A percentile compares a stretch with the other conserved stretches of the same genome.
Conservation (phyloP, 2,888 invertebrate species). For the Gymnosoma rotundatum region DNA sequence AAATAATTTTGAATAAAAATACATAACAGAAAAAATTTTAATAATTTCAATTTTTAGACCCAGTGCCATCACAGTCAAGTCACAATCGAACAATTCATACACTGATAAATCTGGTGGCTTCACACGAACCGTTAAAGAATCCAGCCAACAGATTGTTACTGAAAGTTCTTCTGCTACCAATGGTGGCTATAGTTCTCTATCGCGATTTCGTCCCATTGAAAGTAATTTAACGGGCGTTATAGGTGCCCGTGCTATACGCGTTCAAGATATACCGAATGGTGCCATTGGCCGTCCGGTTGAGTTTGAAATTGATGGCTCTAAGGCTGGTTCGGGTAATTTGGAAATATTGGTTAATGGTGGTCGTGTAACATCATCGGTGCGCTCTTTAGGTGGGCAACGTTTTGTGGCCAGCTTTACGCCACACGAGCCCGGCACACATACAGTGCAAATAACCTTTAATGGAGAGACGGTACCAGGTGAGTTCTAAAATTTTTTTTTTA, state of each 20-base stretch:
- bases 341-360: constrained; percentile 98
- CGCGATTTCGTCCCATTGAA: constrained; percentile 83
- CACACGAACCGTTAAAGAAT: constrained; percentile 81
- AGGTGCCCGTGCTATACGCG: constrained; percentile 92
- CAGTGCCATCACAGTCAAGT: constrained; percentile 81
- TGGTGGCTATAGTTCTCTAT: constrained; percentile 78
- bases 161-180: constrained; percentile 75
- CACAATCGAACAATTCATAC: constrained; percentile 80
- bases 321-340: constrained; percentile 97
- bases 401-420: constrained; percentile 97
- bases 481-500: constrained; percentile 75
- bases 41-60: constrained; percentile 74
- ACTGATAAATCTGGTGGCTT: constrained; percentile 80
- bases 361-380: constrained; percentile 96
- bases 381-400: constrained; percentile 93
- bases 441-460: constrained; percentile 97
- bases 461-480: constrained; percentile 94
- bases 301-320: constrained; percentile 98
- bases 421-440: constrained; percentile 91
- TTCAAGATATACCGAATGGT: constrained; percentile 93
- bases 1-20: not conserved
- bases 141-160: constrained; percentile 81
- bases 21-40: not conserved
- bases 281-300: constrained; percentile 95
- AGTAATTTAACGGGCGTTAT: constrained; percentile 83